Percentiles rank a stretch among this genome's conserved stretches.
Conservation (phyloP, 2,113 vertebrate genomes). For the Tangachromis dhanisi region DNA sequence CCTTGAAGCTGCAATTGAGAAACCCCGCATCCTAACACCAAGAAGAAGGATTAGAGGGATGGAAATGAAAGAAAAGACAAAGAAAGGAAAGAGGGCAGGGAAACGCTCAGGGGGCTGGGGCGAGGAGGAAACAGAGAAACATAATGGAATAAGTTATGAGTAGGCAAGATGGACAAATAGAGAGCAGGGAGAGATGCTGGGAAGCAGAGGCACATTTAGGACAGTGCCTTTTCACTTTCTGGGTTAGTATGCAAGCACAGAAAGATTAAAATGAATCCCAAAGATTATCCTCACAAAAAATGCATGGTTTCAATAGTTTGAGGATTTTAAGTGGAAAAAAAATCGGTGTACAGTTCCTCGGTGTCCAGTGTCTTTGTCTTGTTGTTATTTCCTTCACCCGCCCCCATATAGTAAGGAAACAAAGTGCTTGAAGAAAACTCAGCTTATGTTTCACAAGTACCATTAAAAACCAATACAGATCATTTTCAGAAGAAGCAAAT, state of each 20-base stretch:
- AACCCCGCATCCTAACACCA: not conserved
- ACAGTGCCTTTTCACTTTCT: not conserved
- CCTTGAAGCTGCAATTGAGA: slow-evolving; percentile 4
- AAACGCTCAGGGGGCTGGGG: not conserved
- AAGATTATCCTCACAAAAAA: not conserved
- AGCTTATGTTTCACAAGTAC: not conserved
- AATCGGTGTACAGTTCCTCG: not conserved
- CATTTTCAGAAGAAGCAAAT: not conserved
- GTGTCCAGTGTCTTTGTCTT: not conserved
- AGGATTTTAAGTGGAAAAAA: not conserved
- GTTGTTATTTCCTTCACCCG: not conserved
- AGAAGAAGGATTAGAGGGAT: not conserved
- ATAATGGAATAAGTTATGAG: slow-evolving; percentile 44
- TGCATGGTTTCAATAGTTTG: not conserved
- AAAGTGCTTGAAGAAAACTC: not conserved
- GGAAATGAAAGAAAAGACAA: not conserved
- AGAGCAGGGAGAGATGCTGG: slow-evolving; percentile 12
- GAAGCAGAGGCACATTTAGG: not conserved
- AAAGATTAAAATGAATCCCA: slow-evolving; percentile 12
- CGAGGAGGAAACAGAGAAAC: not conserved
- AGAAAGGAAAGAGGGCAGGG: not conserved
- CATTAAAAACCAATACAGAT: not conserved
- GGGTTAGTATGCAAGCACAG: not conserved
- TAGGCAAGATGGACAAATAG: slow-evolving; percentile 33
- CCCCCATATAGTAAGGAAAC: not conserved